phyloP scores from a whole-genome alignment of 2,113 vertebrate genomes.

The Dryoscopus gambensis region DNA sequence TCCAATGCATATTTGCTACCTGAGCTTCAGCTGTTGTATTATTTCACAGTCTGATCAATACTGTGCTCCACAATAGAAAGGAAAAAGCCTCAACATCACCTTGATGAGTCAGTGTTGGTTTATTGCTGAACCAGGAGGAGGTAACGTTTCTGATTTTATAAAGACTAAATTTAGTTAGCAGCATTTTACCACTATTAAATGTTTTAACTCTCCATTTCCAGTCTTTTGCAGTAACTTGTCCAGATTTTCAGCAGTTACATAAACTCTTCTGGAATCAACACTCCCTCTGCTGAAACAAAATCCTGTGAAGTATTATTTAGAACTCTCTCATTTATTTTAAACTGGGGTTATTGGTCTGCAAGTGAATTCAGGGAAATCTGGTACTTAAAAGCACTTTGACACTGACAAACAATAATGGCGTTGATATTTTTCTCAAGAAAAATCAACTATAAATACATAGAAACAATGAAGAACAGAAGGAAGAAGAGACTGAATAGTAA shows the following conservation, averaged over 20 bases:
- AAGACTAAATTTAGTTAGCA: not conserved
- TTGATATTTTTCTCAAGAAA: not conserved
- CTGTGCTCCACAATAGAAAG: constrained; percentile 46
- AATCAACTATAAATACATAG: not conserved
- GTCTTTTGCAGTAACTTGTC: not conserved
- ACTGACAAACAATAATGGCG: not conserved
- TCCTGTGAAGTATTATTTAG: not conserved
- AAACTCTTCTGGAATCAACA: not conserved
- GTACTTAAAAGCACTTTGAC: not conserved
- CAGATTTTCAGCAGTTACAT: not conserved
- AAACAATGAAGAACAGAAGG: not conserved
- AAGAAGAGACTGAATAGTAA: not conserved
- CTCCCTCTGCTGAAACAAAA: not conserved
- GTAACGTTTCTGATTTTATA: constrained; percentile 19
- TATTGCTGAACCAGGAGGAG: constrained; percentile 54
- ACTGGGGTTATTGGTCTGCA: not conserved
- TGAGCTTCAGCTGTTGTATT: constrained; percentile 83
- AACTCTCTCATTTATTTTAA: not conserved
- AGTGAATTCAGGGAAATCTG: not conserved
- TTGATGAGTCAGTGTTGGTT: constrained; percentile 60
- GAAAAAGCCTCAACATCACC: constrained; percentile 64
- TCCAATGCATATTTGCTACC: constrained; percentile 82
- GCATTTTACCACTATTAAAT: not conserved
- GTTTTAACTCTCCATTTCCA: not conserved
- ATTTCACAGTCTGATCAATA: constrained; percentile 86